These are phyloP conservation scores for Tragelaphus imberbis DNA, from an alignment of 2,113 vertebrate species.

Conservation along the genomic window DNA sequence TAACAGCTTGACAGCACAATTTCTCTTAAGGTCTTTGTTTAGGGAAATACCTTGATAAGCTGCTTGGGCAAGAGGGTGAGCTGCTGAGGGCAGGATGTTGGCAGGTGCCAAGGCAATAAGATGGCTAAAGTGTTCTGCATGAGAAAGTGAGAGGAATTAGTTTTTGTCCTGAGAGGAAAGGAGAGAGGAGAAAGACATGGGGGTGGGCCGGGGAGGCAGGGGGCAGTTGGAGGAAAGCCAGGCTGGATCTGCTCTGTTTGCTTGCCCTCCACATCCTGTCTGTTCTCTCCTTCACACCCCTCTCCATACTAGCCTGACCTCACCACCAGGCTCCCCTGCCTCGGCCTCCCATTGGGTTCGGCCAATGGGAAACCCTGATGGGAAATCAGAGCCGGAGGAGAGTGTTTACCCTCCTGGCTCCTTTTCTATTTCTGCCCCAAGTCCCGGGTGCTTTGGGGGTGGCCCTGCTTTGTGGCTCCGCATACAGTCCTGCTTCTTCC, in stretches of 20 bases:
- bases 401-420: not conserved
- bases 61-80: not conserved
- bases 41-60: not conserved
- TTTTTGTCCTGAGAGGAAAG: not conserved
- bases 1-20: not conserved
- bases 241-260: no score
- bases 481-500: not conserved
- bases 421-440: not conserved
- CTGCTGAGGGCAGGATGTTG: not conserved
- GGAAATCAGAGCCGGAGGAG: not conserved
- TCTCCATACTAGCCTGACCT: not conserved
- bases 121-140: not conserved
- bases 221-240: not conserved
- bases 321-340: not conserved
- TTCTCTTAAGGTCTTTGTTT: not conserved
- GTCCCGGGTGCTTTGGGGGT: not conserved
- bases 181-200: not conserved
- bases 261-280: not conserved
- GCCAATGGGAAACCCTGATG: not conserved
- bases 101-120: not conserved
- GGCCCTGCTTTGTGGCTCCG: accelerated
- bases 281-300: not conserved
- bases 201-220: accelerated
- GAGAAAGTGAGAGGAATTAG: not conserved
- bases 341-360: not conserved